Evolutionary conservation across 2,888 invertebrate genomes (phyloP), one percentile per base, ranked within the genome.

Genomic region (Chaetogeoica ovagalla): DNA sequence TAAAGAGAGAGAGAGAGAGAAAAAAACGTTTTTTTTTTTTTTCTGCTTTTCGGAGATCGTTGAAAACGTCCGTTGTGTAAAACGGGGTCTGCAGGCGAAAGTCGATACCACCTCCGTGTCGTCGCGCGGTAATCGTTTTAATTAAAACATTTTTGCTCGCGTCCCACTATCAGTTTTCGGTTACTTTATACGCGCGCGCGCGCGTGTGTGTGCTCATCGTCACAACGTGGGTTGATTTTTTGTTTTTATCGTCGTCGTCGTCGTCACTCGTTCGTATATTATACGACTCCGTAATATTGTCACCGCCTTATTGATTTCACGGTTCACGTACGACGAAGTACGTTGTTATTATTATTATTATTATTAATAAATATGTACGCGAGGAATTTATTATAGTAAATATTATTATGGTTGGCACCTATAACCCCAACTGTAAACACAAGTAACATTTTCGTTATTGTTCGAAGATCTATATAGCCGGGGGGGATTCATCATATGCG

Each of bases 341-440:
- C 63, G 37, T 63, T 57, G 39, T 37, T 69, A n/a, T 69, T 23
- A 52, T 39, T 4, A 39, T 6, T 39, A 39, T 39, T 39, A 39
- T 39, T 39, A 4, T 17, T n/a, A n/a, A n/a, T n/a, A n/a, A 30
- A 30, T 30, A 30, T 30, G 19, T 63, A 19, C 63, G 37, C 63
- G 63, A 37, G 37, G 39, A 63, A 63, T 63, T 63, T 57, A 57
- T 37, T 69, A n/a, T 69, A 52, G 52, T 43, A 9, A 43, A 43
- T 43, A 43, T 39, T 39, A 39, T 39, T 39, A 4, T 19, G 6
- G 43, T 43, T 5, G 43, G 7, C 19, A 55, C 39, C n/a, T 43
- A 9, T 43, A 9, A 43, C 6, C 2, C 43, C 48, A 11, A 48
- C 48, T 48, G 30, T 30, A 48, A 48, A 48, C 30, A 30, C 30